Base-by-base conservation (phyloP, 1,140 invertebrate genomes). In the Psix sp. region DNA sequence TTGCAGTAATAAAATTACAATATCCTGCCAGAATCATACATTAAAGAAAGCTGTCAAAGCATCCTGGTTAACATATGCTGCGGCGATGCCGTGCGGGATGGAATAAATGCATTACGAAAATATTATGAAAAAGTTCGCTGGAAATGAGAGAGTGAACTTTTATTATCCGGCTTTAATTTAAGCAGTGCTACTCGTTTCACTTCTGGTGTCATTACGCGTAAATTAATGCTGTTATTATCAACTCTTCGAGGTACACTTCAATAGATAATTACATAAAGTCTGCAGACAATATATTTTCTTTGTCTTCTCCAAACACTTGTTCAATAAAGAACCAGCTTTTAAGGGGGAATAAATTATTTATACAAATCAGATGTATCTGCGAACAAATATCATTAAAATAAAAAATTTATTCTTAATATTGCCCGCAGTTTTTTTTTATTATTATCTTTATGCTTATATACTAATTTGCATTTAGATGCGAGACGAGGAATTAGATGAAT, bases 91-190 rank as follows among this genome's bases (percentile, higher is more conserved):
- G 51, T 40, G 51, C 24, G 45, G 57, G 49, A 38, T 43, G 54
- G 36, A 65, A 62, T 62, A 66, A 62, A 63, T 36, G 65, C 40
- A 57, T 65, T 51, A 45, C 56, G 40, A 49, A 71, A 66, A 71
- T 62, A 78, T 60, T 63, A 71, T 51, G 46, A 76, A 46, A 54
- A 67, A 60, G 59, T 67, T 59, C 42, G 66, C 62, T 33, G 67
- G 63, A 73, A 63, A 65, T 39, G 54, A 56, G 45, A 33, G 66
- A 45, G n/a, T n/a, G 78, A 78, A 79, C 82, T 85, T 86, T 86
- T 86, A 86, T 85, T 84, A 86, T 85, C 83, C 81, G 82, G 83
- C 77, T 86, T 85, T 85, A 85, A 85, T 86, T 86, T 85, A 86
- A 85, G 81, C 82, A 77, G 78, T 77, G 82, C 79, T 80, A 83